Base-by-base conservation (phyloP, 1,140 invertebrate species). In the Diabrotica undecimpunctata region DNA sequence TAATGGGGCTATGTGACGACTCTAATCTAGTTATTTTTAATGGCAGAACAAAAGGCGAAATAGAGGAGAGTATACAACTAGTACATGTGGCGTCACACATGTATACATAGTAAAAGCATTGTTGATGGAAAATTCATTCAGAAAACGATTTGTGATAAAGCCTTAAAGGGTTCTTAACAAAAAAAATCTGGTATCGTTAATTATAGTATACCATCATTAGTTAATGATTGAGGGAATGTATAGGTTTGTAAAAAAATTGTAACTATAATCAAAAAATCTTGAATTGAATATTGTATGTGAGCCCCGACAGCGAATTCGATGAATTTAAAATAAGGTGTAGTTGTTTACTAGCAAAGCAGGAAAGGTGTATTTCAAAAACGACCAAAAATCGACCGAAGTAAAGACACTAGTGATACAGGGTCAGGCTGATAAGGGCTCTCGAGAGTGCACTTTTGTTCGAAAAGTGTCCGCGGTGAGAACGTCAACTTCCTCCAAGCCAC, bases 361-460 rank as follows among this genome's bases (percentile, higher is more conserved):
- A 46, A 6, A n/a, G n/a, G 41, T 46, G n/a, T 25, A 46, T 46
- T 46, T n/a, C 2, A 46, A 46, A 46, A 46, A 46, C 41, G 41
- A 46, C 41, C n/a, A 46, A 46, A 46, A 46, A 46, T 46, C 41
- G 41, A 46, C 41, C 8, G 41, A 4, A 5, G 54, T 55, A 55
- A 55, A 55, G 54, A 55, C 54, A 55, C 13, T 25, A 55, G 13
- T 55, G 54, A 55, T 55, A 55, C 54, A 55, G 54, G 54, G 54
- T 55, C 54, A 36, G 38, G 57, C 57, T 39, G 57, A 39, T 41
- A 59, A 59, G 36, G 57, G 57, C 57, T 36, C 57, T 59, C 57
- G 38, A 59, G 57, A 39, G 57, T 59, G 14, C 36, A 13, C 11
- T 59, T 41, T 59, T 36, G 54, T 55, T 55, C 13, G 13, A 14